Percentiles rank a stretch among this genome's conserved stretches.
Evolutionary conservation across 1,140 invertebrate species (phyloP).

Genomic region (Platyscapa corneri): DNA sequence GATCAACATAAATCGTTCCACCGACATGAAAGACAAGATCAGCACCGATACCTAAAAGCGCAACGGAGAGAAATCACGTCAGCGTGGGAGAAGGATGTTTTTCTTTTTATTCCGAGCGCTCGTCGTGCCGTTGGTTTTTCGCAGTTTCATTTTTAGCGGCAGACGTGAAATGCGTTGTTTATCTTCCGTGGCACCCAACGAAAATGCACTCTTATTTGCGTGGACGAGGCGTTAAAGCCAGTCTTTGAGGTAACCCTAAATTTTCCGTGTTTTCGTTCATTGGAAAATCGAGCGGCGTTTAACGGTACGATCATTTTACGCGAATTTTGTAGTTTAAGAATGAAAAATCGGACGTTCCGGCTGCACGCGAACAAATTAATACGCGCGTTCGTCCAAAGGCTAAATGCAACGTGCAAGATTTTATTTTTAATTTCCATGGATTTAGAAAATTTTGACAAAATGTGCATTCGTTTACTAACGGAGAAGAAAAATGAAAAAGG

Average conservation of each 20-base stretch:
- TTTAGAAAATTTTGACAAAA: too few species aligned
- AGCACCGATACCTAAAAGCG: conserved; percentile 79
- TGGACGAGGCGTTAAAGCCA: neutral
- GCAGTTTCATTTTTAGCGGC: neutral
- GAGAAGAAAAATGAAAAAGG: too few species aligned
- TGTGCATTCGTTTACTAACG: too few species aligned
- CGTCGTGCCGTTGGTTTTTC: neutral
- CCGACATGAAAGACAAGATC: conserved; percentile 84
- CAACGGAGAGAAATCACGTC: conserved; percentile 4
- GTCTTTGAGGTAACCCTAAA: neutral
- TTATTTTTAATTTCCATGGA: too few species aligned
- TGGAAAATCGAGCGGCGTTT: too few species aligned
- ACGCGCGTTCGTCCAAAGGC: too few species aligned
- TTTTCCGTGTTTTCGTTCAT: neutral
- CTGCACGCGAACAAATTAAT: too few species aligned
- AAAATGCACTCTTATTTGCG: neutral
- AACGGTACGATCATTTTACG: too few species aligned
- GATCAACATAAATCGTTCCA: conserved; percentile 84
- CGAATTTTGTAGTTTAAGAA: too few species aligned
- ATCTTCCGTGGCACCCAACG: neutral
- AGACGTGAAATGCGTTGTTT: neutral
- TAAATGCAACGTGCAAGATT: too few species aligned
- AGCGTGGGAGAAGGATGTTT: neutral
- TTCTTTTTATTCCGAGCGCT: neutral
- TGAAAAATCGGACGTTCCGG: too few species aligned